Base-by-base conservation (phyloP, 2,113 vertebrate genomes). In the Coryphaenoides rupestris region DNA sequence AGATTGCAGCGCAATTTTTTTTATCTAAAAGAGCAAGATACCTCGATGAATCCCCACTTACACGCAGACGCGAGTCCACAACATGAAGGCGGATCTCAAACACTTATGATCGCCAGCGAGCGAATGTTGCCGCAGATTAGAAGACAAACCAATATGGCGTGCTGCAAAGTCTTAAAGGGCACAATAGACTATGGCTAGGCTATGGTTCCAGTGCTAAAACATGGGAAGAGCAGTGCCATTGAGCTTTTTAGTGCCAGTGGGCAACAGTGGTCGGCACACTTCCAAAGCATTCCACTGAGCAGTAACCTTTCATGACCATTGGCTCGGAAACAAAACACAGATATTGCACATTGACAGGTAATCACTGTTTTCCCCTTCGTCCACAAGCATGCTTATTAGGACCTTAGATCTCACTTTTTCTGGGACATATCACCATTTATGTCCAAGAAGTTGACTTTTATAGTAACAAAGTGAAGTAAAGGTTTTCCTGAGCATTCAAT, bases 1-100 rank as follows among this genome's bases (percentile, higher is more conserved):
- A 49, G 60, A 70, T 55, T 58, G 65, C 19, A 16, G 19, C 40
- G 14, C 56, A 65, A 65, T 69, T 23, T 81, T 23, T 81, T 33
- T 61, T 21, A 55, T 66, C 54, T 59, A 26, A 50, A 49, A 47
- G 24, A 40, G 12, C 53, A 12, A 47, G 9, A 58, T 50, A 45
- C 24, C 19, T 60, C 55, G 17, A 28, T 16, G 53, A 56, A 15
- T 14, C 21, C 40, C 19, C 62, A 16, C 19, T 19, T 28, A 16
- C 14, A 46, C 24, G 6, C 16, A 47, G 58, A 60, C 63, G 21
- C 13, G 33, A 53, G 7, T 47, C 47, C 19, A 16, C 45, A 24
- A 28, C 12, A 46, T 49, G 12, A 23, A 17, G 17, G 58, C 54
- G 54, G 40, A 67, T 62, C 28, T 49, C 21, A n/a, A 15, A 19